Evolutionary conservation across 2,113 vertebrate species (phyloP).

Genomic region (Oreocharis arfaki): DNA sequence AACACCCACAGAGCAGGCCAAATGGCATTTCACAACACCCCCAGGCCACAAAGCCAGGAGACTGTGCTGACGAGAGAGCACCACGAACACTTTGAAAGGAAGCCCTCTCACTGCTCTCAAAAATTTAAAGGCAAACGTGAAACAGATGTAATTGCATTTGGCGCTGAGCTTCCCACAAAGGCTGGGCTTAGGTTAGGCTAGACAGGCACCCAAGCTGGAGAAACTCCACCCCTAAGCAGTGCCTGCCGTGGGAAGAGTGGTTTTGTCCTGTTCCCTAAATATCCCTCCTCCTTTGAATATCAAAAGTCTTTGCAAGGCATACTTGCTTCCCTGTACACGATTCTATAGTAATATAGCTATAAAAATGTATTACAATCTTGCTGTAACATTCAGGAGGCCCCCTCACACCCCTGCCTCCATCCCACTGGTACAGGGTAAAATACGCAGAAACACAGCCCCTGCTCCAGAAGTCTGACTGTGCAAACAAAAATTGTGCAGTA

Average conservation of each 20-base stretch:
- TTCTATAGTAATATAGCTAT: neutral
- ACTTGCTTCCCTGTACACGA: neutral
- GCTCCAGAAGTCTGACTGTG: neutral
- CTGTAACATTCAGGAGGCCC: neutral
- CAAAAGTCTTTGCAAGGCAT: neutral
- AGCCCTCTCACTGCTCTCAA: neutral
- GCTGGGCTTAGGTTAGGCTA: neutral
- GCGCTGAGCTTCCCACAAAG: neutral
- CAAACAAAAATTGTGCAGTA: neutral
- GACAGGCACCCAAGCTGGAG: fast-evolving
- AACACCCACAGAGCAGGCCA: slow-evolving; percentile 17
- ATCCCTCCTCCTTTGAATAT: neutral
- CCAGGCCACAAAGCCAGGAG: slow-evolving; percentile 34
- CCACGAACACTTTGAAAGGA: neutral
- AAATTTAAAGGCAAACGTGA: neutral
- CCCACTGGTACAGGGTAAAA: neutral
- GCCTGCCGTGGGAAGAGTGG: fast-evolving
- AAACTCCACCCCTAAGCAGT: neutral
- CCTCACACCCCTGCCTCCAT: neutral
- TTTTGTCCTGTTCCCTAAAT: neutral
- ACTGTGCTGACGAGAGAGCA: neutral
- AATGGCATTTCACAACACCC: slow-evolving; percentile 33
- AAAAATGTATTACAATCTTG: neutral
- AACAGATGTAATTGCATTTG: neutral
- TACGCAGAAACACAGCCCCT: neutral